Evolutionary conservation across 2,888 invertebrate genomes (phyloP), one percentile per base, ranked within the genome.

Genomic region (Cremastinae sp.): DNA sequence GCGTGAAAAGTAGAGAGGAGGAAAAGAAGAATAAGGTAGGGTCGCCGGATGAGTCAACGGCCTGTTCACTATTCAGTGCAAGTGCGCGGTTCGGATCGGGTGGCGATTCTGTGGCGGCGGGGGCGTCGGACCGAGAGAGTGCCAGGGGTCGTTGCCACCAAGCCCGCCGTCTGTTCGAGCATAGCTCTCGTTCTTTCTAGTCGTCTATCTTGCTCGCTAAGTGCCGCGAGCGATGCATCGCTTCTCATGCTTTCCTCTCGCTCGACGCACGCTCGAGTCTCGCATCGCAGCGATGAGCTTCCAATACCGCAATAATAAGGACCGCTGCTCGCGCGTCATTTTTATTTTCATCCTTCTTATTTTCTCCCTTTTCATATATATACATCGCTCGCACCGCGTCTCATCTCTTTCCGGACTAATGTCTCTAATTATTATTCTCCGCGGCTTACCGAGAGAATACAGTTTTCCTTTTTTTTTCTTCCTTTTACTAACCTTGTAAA

Each of bases 41-140:
- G 61, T 62, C 72, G 80, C 75, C 79, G 72, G 80, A 83, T 86
- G 88, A 28, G 28, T 88, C 88, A 88, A 88, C 84, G 88, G 84
- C 87, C 88, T 88, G 84, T 80, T 85, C 84, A 86, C 84, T 87
- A 87, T 88, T 88, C 87, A 86, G 86, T 84, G 84, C 88, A 85
- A 86, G 87, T 86, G 84, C 84, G 84, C 80, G 79, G 79, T 78
- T 80, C 68, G 71, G 79, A 79, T 80, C 80, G 77, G 72, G 78
- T 79, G 79, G 75, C 74, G 78, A 79, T 80, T 56, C 81, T 80
- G 81, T 18, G 12, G 83, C 81, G n/a, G 70, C 43, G 84, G 82
- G 83, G 82, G 80, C 82, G 83, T 82, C 82, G 83, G 77, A 76
- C 72, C 81, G 80, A 80, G 78, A 77, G 81, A 82, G 83, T 83